Evolutionary conservation across 1,140 invertebrate species (phyloP).

Genomic region (Heliothis subflexa): DNA sequence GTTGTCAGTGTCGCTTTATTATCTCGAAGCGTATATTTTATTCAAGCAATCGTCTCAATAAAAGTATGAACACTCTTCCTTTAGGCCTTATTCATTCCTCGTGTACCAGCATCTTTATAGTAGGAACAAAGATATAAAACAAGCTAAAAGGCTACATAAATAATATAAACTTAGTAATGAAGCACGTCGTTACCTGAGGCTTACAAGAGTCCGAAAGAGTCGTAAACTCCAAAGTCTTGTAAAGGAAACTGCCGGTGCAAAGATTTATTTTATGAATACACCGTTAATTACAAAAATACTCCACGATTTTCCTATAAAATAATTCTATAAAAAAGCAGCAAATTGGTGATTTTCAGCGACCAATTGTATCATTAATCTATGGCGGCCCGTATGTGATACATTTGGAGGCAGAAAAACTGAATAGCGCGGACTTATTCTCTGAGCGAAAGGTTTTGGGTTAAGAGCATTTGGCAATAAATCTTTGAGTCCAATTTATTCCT

Average conservation of each 20-base stretch:
- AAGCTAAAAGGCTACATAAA: conserved; percentile 60
- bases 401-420: conserved; percentile 30
- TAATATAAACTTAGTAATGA: conserved; percentile 70
- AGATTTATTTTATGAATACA: conserved; percentile 49
- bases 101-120: conserved; percentile 49
- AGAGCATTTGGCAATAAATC: conserved; percentile 76
- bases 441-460: conserved; percentile 60
- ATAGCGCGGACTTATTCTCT: conserved; percentile 50
- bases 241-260: conserved; percentile 44
- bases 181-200: conserved; percentile 66
- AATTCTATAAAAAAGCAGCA: neutral
- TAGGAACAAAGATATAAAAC: conserved; percentile 51
- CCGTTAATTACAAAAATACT: conserved; percentile 31
- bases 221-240: conserved; percentile 58
- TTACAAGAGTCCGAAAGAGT: conserved; percentile 61
- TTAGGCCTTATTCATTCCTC: conserved; percentile 51
- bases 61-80: conserved; percentile 29
- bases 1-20: conserved; percentile 6
- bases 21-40: conserved; percentile 17
- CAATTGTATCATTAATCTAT: conserved; percentile 16
- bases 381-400: conserved; percentile 20
- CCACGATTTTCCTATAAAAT: neutral
- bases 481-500: conserved; percentile 68
- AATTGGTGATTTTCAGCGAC: neutral
- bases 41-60: conserved; percentile 34